Conservation (phyloP, 2,797 vertebrate genomes). For the Lophius americanus region DNA sequence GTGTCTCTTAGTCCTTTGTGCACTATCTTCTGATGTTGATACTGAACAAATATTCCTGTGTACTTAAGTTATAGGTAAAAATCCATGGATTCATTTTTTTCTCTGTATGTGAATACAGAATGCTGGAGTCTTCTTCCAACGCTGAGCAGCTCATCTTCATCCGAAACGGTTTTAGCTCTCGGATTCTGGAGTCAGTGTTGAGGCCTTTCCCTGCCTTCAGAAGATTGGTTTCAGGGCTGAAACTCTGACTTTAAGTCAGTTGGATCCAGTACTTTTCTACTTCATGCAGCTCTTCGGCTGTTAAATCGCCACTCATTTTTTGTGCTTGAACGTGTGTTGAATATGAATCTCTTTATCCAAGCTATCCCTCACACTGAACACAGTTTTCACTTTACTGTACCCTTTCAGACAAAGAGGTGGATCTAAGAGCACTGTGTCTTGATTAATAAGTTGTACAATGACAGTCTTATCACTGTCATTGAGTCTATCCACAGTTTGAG, state of each 20-base stretch:
- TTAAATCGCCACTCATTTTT: neutral
- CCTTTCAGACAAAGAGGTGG: conserved; percentile 5
- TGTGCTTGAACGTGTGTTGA: neutral
- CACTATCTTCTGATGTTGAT: too few species aligned
- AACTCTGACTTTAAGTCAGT: neutral
- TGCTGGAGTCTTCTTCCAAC: too few species aligned
- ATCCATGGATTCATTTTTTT: too few species aligned
- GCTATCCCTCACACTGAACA: conserved; percentile 18
- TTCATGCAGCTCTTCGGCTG: neutral
- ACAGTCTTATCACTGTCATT: conserved; percentile 6
- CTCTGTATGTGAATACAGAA: too few species aligned
- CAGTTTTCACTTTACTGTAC: conserved; percentile 24
- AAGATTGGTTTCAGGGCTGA: neutral
- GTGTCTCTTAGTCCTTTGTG: neutral
- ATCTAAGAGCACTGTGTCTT: neutral
- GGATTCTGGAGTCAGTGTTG: too few species aligned
- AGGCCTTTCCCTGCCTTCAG: neutral
- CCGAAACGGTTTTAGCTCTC: too few species aligned
- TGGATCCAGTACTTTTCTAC: neutral
- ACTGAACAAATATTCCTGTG: too few species aligned
- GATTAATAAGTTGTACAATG: conserved; percentile 2
- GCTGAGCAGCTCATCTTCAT: too few species aligned
- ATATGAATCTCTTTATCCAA: neutral
- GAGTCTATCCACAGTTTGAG: conserved; percentile 10
- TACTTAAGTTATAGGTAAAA: too few species aligned